Evolutionary conservation across 2,888 invertebrate genomes (phyloP).

Genomic region (Pocota personata): DNA sequence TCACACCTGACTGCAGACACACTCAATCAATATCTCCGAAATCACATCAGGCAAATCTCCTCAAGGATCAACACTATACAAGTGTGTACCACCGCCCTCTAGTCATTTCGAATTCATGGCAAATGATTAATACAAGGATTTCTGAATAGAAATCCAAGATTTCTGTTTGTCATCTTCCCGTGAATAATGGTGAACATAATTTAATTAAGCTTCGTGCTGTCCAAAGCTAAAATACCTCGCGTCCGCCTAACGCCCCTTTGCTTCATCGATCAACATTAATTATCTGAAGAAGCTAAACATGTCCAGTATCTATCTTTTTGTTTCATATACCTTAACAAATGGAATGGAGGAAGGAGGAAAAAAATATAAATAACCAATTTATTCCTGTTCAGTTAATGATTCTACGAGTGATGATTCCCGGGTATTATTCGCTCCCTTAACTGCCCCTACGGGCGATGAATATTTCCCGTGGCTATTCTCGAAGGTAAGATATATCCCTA

Average conservation of each 20-base stretch:
- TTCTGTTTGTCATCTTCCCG: conserved; percentile 49
- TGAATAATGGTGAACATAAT: conserved; percentile 67
- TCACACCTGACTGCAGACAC: conserved; percentile 37
- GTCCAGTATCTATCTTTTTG: background rate
- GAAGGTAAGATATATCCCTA: conserved; percentile 4
- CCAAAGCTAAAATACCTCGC: conserved; percentile 13
- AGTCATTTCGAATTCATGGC: conserved; percentile 42
- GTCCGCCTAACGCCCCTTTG: background rate
- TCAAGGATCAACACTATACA: background rate
- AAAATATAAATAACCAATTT: conserved; percentile 30
- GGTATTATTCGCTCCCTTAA: conserved; percentile 9
- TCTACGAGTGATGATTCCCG: conserved; percentile 27
- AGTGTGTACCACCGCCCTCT: background rate
- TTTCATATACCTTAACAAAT: background rate
- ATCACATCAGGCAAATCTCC: conserved; percentile 28
- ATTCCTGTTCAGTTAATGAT: conserved; percentile 39
- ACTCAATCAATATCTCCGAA: conserved; percentile 49
- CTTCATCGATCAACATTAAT: conserved; percentile 46
- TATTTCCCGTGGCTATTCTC: conserved; percentile 1
- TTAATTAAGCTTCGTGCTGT: conserved; percentile 53
- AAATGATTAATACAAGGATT: conserved; percentile 44
- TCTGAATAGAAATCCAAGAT: conserved; percentile 37
- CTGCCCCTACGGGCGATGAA: background rate
- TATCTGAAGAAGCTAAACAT: conserved; percentile 31
- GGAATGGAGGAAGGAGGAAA: background rate